These are phyloP conservation scores for Junonia oenone DNA, from an alignment of 2,888 invertebrate species.

Conservation along the genomic window DNA sequence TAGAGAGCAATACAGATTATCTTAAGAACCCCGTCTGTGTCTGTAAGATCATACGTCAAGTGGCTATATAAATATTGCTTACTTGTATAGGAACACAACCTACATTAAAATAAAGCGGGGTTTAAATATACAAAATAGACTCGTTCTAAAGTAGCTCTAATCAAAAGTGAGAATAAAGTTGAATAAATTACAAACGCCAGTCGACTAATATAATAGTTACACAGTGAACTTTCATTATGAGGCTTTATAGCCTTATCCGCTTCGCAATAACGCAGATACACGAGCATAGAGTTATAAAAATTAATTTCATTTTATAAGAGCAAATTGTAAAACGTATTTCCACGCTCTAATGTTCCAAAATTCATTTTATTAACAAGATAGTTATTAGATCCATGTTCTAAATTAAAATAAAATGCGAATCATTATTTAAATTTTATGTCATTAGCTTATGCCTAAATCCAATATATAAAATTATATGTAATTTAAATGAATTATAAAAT, in stretches of 20 bases:
- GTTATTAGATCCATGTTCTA: too few relatives aligned
- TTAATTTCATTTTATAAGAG: not conserved
- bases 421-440: too few relatives aligned
- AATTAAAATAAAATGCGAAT: too few relatives aligned
- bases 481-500: too few relatives aligned
- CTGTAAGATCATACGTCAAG: not conserved
- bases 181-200: not conserved
- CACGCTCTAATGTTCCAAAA: not conserved
- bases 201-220: not conserved
- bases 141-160: not conserved
- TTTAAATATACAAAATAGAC: too few relatives aligned
- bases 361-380: too few relatives aligned
- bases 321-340: not conserved
- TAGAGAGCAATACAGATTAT: not conserved
- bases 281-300: not conserved
- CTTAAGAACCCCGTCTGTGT: too few relatives aligned
- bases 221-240: constrained; percentile 1
- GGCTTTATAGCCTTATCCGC: not conserved
- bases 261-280: not conserved
- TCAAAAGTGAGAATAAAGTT: not conserved
- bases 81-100: too few relatives aligned
- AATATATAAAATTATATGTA: too few relatives aligned
- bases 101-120: too few relatives aligned
- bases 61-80: not conserved
- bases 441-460: too few relatives aligned